Evolutionary conservation across 2,888 invertebrate genomes (phyloP).

Genomic region (Pristionchus mayeri): DNA sequence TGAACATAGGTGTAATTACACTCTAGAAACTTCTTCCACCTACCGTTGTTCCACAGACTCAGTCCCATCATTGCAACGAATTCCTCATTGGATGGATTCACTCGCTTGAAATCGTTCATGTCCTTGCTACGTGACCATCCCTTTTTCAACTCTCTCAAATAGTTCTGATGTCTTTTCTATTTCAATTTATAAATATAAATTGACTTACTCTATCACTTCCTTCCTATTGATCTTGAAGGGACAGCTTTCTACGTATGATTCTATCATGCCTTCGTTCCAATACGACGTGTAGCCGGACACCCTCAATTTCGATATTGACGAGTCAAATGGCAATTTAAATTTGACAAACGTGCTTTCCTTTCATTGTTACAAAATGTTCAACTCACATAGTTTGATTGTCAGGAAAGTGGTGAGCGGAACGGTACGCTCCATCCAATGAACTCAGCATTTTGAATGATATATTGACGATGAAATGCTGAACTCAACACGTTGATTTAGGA

Average conservation of each 20-base stretch:
- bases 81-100: neutral
- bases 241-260: neutral
- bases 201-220: constrained; percentile 7
- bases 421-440: neutral
- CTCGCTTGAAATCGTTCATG: neutral
- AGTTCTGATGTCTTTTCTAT: too few relatives aligned
- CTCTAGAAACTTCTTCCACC: too few relatives aligned
- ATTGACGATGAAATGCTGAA: constrained; percentile 14
- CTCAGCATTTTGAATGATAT: neutral
- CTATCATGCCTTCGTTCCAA: neutral
- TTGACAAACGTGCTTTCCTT: too few relatives aligned
- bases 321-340: too few relatives aligned
- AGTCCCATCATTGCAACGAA: constrained; percentile 17
- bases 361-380: neutral
- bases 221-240: neutral
- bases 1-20: too few relatives aligned
- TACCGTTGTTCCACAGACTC: constrained; percentile 2
- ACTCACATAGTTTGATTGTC: neutral
- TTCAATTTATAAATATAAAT: neutral
- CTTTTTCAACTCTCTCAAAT: neutral
- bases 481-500: neutral
- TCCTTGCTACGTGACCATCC: neutral
- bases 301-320: too few relatives aligned
- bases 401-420: neutral
- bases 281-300: neutral